Evolutionary conservation across 2,888 invertebrate genomes (phyloP).

Genomic region (Clostera curtula): DNA sequence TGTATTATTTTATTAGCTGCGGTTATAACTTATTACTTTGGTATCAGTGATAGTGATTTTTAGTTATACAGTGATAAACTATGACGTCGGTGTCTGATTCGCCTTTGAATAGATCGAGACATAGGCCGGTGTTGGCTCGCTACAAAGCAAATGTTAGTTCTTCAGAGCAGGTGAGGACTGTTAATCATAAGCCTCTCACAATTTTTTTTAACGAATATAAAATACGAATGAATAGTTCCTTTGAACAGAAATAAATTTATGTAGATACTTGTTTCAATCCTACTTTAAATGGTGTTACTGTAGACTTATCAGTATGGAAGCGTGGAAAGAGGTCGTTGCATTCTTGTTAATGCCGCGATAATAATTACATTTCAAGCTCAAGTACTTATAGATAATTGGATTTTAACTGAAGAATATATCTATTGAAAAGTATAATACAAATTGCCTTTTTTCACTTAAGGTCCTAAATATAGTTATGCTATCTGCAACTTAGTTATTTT

Average conservation of each 20-base stretch:
- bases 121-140: conserved; percentile 60
- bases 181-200: conserved; percentile 6
- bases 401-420: too few relatives aligned
- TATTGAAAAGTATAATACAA: too few relatives aligned
- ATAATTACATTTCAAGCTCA: not conserved
- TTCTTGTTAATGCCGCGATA: conserved; percentile 12
- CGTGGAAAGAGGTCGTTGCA: conserved; percentile 17
- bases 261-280: not conserved
- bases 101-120: conserved; percentile 52
- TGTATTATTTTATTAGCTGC: conserved; percentile 16
- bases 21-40: conserved; percentile 8
- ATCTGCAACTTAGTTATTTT: too few relatives aligned
- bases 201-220: not conserved
- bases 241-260: conserved; percentile 4
- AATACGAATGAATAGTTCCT: too few relatives aligned
- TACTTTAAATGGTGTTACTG: conserved; percentile 1
- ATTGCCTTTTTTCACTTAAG: too few relatives aligned
- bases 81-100: conserved; percentile 63
- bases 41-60: conserved; percentile 16
- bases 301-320: conserved; percentile 10
- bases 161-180: conserved; percentile 49
- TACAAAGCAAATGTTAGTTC: conserved; percentile 45
- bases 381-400: not conserved
- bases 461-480: too few relatives aligned
- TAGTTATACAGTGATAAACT: conserved; percentile 15